Evolutionary conservation across 2,113 vertebrate genomes (phyloP).

Genomic region (Semnornis frantzii): DNA sequence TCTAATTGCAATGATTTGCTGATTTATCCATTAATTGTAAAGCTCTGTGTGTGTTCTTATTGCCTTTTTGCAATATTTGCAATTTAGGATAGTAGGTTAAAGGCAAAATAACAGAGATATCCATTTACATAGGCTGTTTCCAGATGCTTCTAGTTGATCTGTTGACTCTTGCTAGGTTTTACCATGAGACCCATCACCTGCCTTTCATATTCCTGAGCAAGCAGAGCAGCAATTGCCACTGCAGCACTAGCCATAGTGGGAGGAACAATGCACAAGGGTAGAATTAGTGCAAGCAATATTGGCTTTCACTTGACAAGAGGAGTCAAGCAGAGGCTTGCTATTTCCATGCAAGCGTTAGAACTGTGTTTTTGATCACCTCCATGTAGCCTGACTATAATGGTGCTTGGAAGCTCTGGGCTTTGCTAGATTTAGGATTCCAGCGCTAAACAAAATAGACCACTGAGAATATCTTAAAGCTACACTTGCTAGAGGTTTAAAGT

Average conservation of each 20-base stretch:
- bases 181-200: neutral
- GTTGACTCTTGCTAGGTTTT: neutral
- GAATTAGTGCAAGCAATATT: neutral
- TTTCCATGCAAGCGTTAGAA: neutral
- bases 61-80: neutral
- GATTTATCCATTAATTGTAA: conserved; percentile 5
- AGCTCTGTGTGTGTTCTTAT: neutral
- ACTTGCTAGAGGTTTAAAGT: neutral
- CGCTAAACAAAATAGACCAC: neutral
- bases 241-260: neutral
- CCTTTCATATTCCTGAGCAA: neutral
- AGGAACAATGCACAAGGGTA: neutral
- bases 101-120: neutral
- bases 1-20: neutral
- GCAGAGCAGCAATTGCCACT: neutral
- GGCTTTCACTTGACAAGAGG: neutral
- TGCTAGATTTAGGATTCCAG: neutral
- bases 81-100: neutral
- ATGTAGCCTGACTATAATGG: neutral
- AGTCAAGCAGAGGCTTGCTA: neutral
- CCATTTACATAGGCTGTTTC: neutral
- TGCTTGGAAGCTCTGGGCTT: neutral
- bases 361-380: neutral
- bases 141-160: neutral
- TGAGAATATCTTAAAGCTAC: neutral